phyloP scores from a whole-genome alignment of 2,113 vertebrate species.

The Motacilla tschutschensis region DNA sequence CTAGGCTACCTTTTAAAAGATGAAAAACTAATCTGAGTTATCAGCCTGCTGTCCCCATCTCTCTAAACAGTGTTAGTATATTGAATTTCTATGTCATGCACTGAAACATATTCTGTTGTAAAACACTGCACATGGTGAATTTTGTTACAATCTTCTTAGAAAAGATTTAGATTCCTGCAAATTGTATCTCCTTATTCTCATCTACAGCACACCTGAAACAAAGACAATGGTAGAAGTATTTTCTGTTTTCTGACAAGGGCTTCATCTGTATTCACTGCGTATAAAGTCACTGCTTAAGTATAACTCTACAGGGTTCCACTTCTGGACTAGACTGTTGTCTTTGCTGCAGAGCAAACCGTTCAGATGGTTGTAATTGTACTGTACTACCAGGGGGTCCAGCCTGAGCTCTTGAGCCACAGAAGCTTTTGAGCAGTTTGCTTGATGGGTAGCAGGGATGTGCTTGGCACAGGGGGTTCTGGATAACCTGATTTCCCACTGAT shows the following conservation, averaged over 20 bases:
- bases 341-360: slow-evolving; percentile 21
- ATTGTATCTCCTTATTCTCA: neutral
- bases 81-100: neutral
- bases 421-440: neutral
- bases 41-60: neutral
- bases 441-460: neutral
- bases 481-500: slow-evolving; percentile 32
- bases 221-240: neutral
- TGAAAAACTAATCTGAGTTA: neutral
- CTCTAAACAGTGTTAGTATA: neutral
- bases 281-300: neutral
- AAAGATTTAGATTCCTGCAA: slow-evolving; percentile 1
- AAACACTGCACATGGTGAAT: neutral
- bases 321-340: slow-evolving; percentile 20
- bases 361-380: slow-evolving; percentile 4
- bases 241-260: slow-evolving; percentile 20
- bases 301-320: slow-evolving; percentile 29
- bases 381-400: neutral
- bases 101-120: neutral
- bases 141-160: neutral
- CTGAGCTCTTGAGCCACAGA: slow-evolving; percentile 29
- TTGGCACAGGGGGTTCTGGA: neutral
- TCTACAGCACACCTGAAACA: slow-evolving; percentile 22
- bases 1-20: neutral
- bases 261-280: slow-evolving; percentile 43